Percentiles rank a stretch among this genome's conserved stretches.
These are phyloP conservation scores for Varanus komodoensis DNA, from an alignment of 2,113 vertebrate species.

Conservation along the genomic window DNA sequence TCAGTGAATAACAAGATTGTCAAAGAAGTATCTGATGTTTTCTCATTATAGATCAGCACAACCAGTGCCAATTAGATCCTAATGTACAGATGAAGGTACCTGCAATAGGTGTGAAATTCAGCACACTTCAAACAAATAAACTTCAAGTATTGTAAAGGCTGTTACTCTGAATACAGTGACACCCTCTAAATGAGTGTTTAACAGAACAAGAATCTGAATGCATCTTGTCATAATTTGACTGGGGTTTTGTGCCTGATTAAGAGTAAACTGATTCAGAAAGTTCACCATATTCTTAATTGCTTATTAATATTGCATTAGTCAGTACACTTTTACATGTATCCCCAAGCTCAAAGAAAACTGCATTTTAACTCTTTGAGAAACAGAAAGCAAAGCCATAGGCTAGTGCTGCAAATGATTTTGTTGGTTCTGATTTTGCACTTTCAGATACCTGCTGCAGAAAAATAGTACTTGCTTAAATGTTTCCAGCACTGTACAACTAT, in stretches of 20 bases:
- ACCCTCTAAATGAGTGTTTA: conserved; percentile 27
- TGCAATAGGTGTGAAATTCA: conserved; percentile 72
- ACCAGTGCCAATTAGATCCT: conserved; percentile 70
- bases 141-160: conserved; percentile 64
- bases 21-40: conserved; percentile 81
- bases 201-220: conserved; percentile 28
- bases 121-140: conserved; percentile 72
- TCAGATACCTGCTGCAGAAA: conserved; percentile 20
- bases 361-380: conserved; percentile 3
- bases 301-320: conserved; percentile 35
- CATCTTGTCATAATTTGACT: conserved; percentile 27
- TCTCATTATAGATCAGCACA: conserved; percentile 83
- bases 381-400: conserved; percentile 9
- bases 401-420: conserved; percentile 40
- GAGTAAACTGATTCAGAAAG: conserved; percentile 23
- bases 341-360: not conserved
- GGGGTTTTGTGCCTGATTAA: conserved; percentile 49
- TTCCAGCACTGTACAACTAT: conserved; percentile 12
- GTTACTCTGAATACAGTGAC: conserved; percentile 35
- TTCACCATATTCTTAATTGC: conserved; percentile 29
- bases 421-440: conserved; percentile 1
- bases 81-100: conserved; percentile 72
- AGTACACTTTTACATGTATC: not conserved
- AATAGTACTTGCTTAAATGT: conserved; percentile 39
- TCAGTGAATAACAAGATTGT: conserved; percentile 80